Evolutionary conservation across 2,113 vertebrate genomes (phyloP), one percentile per base, ranked within the genome.

Genomic region (Protobothrops mucrosquamatus): DNA sequence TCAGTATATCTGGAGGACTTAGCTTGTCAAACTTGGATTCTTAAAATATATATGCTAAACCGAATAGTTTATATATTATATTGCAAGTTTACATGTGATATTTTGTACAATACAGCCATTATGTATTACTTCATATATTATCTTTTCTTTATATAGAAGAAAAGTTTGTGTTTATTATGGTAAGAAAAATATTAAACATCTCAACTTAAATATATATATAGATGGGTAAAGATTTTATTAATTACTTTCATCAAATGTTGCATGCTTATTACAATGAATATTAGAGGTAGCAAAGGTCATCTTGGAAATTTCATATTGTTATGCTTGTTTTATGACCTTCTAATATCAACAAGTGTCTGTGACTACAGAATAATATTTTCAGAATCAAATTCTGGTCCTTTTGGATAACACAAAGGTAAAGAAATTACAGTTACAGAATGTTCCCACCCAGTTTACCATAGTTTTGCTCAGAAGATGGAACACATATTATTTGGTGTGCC

Each of bases 81-180:
- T 74, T 20, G n/a, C n/a, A 39, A 43, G 15, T 81, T 81, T 39
- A 39, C 20, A 81, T 43, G 18, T 43, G 34, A 10, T 81, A 81
- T 81, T 43, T 81, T 81, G 1, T 81, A 43, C 34, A 39, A 74
- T 74, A 22, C 87, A 1, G 7, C 29, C 39, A 14, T n/a, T 74
- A 34, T 39, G 69, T 2, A 15, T 74, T 74, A 74, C 94, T 92
- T 94, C 48, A 92, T 92, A 74, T 43, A 69, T 12, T 61, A 18
- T 26, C 2, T 2, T 29, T 74, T 51, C 43, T 11, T 26, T 5
- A 24, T 46, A 43, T 23, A 39, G n/a, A 3, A 24, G 34, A 52
- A 89, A 24, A 12, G 11, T 18, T 56, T 91, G 52, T 55, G 18
- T 91, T 69, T 51, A 39, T 23, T 39, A 91, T 23, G 34, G 23